phyloP scores from a whole-genome alignment of 2,888 invertebrate genomes.

The Drosophila quinaria region DNA sequence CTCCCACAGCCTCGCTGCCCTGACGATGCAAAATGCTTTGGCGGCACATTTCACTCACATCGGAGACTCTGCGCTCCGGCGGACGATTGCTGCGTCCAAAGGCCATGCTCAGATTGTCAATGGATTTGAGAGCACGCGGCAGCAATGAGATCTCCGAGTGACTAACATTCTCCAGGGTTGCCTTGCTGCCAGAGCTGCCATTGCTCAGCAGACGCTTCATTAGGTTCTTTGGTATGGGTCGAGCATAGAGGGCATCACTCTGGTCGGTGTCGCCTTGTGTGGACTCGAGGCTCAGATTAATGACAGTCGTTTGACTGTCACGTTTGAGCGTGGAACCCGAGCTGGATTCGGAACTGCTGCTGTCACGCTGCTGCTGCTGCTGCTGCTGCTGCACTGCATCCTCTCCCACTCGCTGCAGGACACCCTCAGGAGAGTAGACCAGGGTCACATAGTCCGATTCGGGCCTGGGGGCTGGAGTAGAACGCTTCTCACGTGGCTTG shows the following conservation, averaged over 20 bases:
- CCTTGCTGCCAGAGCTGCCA: conserved; percentile 45
- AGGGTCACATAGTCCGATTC: conserved; percentile 86
- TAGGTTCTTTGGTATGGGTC: conserved; percentile 80
- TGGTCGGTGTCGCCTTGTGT: conserved; percentile 29
- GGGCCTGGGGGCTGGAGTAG: conserved; percentile 70
- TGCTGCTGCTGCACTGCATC: conserved; percentile 54
- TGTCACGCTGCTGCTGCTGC: conserved; percentile 53
- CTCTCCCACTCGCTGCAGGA: conserved; percentile 81
- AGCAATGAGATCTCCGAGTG: conserved; percentile 82
- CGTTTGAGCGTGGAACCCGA: conserved; percentile 74
- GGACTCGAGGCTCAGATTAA: conserved; percentile 63
- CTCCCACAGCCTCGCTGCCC: conserved; percentile 93
- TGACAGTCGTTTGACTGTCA: conserved; percentile 76
- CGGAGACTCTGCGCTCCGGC: conserved; percentile 84
- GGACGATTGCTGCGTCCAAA: conserved; percentile 80
- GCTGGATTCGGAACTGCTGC: conserved; percentile 64
- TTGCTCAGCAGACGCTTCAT: conserved; percentile 80
- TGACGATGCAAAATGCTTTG: conserved; percentile 89
- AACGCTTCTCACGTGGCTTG: conserved; percentile 71
- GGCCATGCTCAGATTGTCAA: conserved; percentile 75
- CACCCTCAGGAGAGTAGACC: conserved; percentile 82
- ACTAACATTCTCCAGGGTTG: conserved; percentile 69
- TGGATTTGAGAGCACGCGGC: conserved; percentile 79
- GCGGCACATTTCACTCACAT: conserved; percentile 84
- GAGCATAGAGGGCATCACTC: conserved; percentile 63